Base-by-base conservation (phyloP, 2,797 vertebrate genomes). In the Erpetoichthys calabaricus region DNA sequence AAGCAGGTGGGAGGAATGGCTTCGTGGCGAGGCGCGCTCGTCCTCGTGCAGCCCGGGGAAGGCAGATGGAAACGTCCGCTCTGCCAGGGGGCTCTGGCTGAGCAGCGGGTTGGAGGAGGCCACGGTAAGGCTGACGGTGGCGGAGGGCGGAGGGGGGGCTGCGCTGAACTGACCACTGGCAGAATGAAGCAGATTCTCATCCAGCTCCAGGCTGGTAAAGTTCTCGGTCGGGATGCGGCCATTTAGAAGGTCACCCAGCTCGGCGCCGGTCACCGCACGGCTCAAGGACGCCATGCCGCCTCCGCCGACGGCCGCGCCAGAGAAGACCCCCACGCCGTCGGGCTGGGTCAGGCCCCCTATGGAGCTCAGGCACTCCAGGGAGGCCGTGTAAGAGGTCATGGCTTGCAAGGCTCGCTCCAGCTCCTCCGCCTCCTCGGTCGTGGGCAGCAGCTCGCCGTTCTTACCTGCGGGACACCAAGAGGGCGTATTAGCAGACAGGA, bases 351-450 rank as follows among this genome's bases (percentile, higher is more conserved):
- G 81, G 62, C 97, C 96, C 60, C 80, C 93, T 71, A 99, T 97
- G 65, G 93, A 94, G 71, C 89, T 92, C 78, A 99, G 85, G 83
- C 96, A 98, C 82, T 92, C 95, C 64, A 99, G 81, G 56, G 96
- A 96, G 61, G 87, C 86, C 3, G 83, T 73, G 68, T 88, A 88
- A 50, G 86, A 86, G 59, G 91, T 94, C 74, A 99, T 96, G 42
- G 96, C 96, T 79, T 99, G 95, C 64, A 99, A 79, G 7, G 96
- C 95, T 59, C 95, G 88, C 64, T 98, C 96, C 69, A 99, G 79
- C 75, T 99, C 96, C 73, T 99, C 96, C 0, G 96, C 96, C 78
- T 98, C 96, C 80, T 99, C 96, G 1, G 95, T 97, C 44, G 95
- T 99, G 0, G 96, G 96, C 63, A 99, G 81, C 53, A 99, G 82